A percentile compares a stretch with the other conserved stretches of the same genome.
phyloP scores from a whole-genome alignment of 64 coral and sea anemone species.

The Trachythela sp. region DNA sequence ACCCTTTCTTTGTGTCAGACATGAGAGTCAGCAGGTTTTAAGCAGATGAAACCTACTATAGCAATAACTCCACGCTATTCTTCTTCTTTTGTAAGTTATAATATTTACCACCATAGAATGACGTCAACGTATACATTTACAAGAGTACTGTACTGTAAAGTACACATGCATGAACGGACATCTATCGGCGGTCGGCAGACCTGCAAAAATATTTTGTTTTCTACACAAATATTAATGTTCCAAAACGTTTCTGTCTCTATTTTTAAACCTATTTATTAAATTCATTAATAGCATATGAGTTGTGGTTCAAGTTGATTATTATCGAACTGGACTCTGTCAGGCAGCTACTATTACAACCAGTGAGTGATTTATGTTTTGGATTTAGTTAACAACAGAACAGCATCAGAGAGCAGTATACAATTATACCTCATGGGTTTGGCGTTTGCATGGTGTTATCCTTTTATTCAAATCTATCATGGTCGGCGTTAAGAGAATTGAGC shows the following conservation, averaged over 20 bases:
- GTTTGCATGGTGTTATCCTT: no score
- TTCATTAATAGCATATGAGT: constrained; percentile 70
- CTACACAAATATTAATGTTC: background rate
- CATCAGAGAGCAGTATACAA: background rate
- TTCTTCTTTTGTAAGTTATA: no score
- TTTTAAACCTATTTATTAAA: background rate
- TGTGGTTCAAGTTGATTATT: constrained; percentile 94
- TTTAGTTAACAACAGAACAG: background rate
- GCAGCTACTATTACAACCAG: constrained; percentile 53
- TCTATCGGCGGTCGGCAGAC: no score
- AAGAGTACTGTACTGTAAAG: no score
- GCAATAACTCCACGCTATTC: no score
- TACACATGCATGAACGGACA: no score
- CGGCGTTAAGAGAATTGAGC: no score
- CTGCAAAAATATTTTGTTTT: background rate
- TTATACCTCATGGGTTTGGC: background rate
- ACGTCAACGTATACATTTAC: no score
- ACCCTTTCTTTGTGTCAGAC: background rate
- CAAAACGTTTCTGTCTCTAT: background rate
- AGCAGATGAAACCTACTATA: no score
- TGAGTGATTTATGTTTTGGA: constrained; percentile 29
- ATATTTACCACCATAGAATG: no score
- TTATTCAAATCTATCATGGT: no score
- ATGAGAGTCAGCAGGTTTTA: background rate
- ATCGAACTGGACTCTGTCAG: constrained; percentile 80